These are phyloP conservation scores for Drosophila baimaii DNA, from an alignment of 1,140 invertebrate genomes.

Conservation along the genomic window DNA sequence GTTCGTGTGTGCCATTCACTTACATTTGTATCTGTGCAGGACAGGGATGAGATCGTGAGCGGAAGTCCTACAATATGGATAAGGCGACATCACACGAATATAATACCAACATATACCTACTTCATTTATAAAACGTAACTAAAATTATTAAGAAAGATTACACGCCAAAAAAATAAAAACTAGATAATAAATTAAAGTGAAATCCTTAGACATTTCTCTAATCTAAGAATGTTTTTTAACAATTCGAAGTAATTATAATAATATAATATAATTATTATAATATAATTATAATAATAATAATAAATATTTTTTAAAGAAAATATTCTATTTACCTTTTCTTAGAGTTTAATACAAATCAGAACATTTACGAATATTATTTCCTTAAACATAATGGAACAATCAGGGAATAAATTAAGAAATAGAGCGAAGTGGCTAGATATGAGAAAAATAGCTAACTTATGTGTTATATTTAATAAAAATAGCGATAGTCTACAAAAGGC, in stretches of 20 bases:
- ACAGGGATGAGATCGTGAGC: slow-evolving; percentile 7
- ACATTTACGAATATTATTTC: no score
- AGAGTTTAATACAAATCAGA: no score
- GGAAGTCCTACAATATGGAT: not conserved
- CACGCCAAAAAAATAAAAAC: not conserved
- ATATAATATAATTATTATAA: no score
- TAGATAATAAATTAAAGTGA: not conserved
- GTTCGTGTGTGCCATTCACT: slow-evolving; percentile 4
- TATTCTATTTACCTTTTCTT: no score
- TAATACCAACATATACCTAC: no score
- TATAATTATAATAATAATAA: no score
- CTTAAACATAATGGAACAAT: no score
- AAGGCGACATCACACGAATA: not conserved
- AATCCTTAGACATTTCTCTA: not conserved
- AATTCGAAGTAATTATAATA: no score
- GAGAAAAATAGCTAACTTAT: not conserved
- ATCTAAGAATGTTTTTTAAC: no score
- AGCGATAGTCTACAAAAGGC: not conserved
- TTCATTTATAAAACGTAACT: not conserved
- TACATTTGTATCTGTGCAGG: slow-evolving; percentile 2
- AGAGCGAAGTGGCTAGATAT: not conserved
- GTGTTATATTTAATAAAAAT: not conserved
- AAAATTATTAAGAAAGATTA: not conserved
- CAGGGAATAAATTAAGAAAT: no score
- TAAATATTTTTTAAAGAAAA: no score